Evolutionary conservation across 2,888 invertebrate genomes (phyloP).

Genomic region (Thecocarcelia acutangulata): DNA sequence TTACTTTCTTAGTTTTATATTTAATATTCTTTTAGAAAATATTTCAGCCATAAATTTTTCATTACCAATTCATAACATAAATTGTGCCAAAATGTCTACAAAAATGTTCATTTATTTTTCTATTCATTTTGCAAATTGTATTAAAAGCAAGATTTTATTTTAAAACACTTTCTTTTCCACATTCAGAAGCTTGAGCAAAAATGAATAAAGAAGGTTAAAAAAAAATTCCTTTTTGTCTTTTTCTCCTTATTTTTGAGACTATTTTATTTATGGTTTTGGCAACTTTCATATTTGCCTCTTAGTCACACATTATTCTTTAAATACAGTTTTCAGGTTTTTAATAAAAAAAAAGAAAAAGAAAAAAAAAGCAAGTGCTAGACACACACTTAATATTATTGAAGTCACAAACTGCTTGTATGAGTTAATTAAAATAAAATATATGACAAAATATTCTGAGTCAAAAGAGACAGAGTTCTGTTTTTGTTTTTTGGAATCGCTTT

Average conservation of each 20-base stretch:
- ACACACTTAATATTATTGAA: constrained; percentile 13
- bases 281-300: constrained; percentile 24
- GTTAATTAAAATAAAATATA: constrained; percentile 65
- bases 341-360: no score
- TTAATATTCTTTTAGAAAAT: neutral
- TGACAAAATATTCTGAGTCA: constrained; percentile 57
- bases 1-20: neutral
- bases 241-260: neutral
- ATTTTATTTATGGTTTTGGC: constrained; percentile 29
- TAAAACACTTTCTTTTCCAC: constrained; percentile 29
- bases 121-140: constrained; percentile 37
- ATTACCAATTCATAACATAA: constrained; percentile 26
- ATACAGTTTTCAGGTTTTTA: no score
- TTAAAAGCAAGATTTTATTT: constrained; percentile 37
- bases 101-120: constrained; percentile 5
- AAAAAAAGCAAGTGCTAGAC: neutral
- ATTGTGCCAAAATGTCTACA: constrained; percentile 24
- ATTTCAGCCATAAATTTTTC: constrained; percentile 16
- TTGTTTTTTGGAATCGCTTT: constrained; percentile 1
- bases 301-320: constrained; percentile 20
- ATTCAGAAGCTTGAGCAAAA: constrained; percentile 17
- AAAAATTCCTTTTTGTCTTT: neutral
- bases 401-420: constrained; percentile 11
- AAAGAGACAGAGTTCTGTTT: neutral
- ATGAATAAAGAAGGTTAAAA: constrained; percentile 1